Percentiles rank a stretch among this genome's conserved stretches.
Conservation (phyloP, 2,113 vertebrate genomes). For the Sciurus niger region DNA sequence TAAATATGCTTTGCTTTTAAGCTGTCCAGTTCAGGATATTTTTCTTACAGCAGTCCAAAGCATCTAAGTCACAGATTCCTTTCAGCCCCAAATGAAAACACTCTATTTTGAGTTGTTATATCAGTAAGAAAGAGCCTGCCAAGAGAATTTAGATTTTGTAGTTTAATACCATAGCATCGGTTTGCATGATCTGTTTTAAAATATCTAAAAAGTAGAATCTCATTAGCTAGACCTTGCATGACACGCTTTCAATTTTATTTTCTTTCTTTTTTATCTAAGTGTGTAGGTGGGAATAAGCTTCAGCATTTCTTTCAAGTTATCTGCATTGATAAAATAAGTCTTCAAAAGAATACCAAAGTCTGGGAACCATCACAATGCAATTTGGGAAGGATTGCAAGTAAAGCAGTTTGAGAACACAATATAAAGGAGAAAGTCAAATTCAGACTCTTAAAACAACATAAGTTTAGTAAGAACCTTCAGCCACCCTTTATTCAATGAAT, state of each 20-base stretch:
- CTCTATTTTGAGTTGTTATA: not conserved
- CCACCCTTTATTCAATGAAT: slow-evolving; percentile 65
- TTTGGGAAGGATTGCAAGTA: slow-evolving; percentile 61
- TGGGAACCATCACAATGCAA: slow-evolving; percentile 22
- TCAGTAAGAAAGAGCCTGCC: not conserved
- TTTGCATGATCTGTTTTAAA: not conserved
- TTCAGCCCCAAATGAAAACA: not conserved
- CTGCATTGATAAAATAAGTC: slow-evolving; percentile 23
- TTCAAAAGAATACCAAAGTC: slow-evolving; percentile 44
- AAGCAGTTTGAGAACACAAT: slow-evolving; percentile 54
- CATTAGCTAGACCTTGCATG: not conserved
- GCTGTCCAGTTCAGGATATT: not conserved
- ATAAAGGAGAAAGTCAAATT: slow-evolving; percentile 45
- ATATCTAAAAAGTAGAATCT: not conserved
- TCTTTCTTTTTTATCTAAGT: slow-evolving; percentile 49
- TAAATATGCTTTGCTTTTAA: not conserved
- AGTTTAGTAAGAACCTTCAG: slow-evolving; percentile 34
- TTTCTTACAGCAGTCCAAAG: not conserved
- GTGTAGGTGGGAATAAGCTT: slow-evolving; percentile 21
- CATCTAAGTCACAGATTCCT: not conserved
- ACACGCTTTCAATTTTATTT: not conserved
- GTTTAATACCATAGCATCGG: not conserved
- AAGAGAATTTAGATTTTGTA: not conserved
- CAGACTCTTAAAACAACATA: slow-evolving; percentile 46
- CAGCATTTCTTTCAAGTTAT: slow-evolving; percentile 55